Base-by-base conservation (phyloP, 1,140 invertebrate species). In the Riptortus pedestris region DNA sequence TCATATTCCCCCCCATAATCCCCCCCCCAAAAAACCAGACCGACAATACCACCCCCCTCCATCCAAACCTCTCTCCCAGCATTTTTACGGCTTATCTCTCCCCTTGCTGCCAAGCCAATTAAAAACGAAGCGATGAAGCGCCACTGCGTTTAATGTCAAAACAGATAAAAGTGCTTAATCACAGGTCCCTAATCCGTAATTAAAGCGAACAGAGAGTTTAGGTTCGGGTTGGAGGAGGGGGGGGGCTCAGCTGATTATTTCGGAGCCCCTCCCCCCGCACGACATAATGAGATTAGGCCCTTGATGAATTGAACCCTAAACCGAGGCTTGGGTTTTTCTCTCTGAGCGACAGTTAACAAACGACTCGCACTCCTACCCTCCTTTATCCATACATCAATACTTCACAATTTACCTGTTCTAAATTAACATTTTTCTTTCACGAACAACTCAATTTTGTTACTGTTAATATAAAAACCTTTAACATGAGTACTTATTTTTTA, bases 151-250 rank as follows among this genome's bases (percentile, higher is more conserved):
- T 55, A 55, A 55, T 55, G 51, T 55, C 51, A 55, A 55, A 55
- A 55, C 51, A 55, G 51, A 55, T 55, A 55, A 55, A 55, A 55
- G 51, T 55, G 51, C 51, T 55, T 55, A 55, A 55, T 55, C 51
- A 55, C 51, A 55, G 51, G 51, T 24, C 51, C 51, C 51, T 55
- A 55, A 55, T 55, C 51, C 51, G 51, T 55, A 55, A 55, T 55
- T 55, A 55, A 55, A 55, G 51, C 24, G 20, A 55, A 55, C 51
- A 55, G 14, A 55, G n/a, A 51, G n/a, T n/a, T n/a, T n/a, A n/a
- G n/a, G n/a, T n/a, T n/a, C n/a, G n/a, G n/a, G n/a, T n/a, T n/a
- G n/a, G n/a, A 24, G n/a, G 24, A 1, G 48, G 48, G 2, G 48
- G n/a, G 48, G 22, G 22, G 48, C 24, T 7, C 45, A 22, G 2